A percentile compares a stretch with the other conserved stretches of the same genome.
Evolutionary conservation across 2,113 vertebrate genomes (phyloP).

Genomic region (Delphinus delphis): DNA sequence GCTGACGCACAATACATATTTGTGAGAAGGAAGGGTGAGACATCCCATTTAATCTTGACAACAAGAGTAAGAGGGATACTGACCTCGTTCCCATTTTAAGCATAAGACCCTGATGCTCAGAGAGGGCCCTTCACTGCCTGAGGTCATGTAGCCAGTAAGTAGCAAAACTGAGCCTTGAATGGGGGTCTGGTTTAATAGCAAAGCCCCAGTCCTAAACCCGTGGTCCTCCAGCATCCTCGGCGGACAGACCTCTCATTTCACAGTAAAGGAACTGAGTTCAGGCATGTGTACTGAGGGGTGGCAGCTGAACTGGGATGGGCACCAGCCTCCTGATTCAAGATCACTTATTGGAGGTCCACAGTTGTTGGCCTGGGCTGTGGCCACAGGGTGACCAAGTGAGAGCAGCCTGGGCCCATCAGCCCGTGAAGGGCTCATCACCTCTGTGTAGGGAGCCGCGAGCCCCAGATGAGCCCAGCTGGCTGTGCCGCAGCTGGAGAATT

Average conservation of each 20-base stretch:
- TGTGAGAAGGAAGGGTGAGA: background rate
- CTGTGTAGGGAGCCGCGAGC: background rate
- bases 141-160: background rate
- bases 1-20: background rate
- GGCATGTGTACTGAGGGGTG: background rate
- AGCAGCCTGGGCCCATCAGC: background rate
- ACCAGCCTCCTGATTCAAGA: background rate
- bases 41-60: background rate
- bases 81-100: background rate
- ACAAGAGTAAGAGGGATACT: background rate
- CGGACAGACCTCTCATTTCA: background rate
- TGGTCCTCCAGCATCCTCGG: background rate
- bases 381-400: background rate
- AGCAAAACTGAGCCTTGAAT: background rate
- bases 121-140: rapidly evolving
- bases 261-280: background rate
- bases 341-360: background rate
- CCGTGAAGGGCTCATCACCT: background rate
- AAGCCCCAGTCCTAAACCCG: background rate
- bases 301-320: background rate
- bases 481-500: background rate
- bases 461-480: too few species aligned
- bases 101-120: background rate
- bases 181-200: background rate
- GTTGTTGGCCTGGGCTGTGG: background rate